Evolutionary conservation across 2,888 invertebrate genomes (phyloP), one percentile per base, ranked within the genome.

Genomic region (Tolmerus cingulatus): DNA sequence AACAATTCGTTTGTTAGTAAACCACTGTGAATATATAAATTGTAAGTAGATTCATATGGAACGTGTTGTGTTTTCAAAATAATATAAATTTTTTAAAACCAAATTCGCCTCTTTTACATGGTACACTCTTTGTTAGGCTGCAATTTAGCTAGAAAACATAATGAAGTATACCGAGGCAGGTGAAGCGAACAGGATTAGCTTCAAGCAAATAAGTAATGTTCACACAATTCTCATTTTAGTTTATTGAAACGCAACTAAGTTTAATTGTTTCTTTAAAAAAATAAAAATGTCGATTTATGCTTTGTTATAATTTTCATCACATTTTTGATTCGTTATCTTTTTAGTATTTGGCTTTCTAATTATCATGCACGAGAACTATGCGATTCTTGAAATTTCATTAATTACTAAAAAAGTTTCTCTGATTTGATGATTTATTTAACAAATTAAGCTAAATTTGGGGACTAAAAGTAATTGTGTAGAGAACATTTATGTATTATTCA

Each of bases 21-120:
- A 79, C 43, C 27, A 51, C 51, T 79, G 79, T 79, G 79, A 79
- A 51, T 79, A 79, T n/a, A 27, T 79, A 79, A 51, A 79, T 79
- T 79, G 66, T 79, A 79, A 79, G 79, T 79, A 79, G 30, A 66
- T 66, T 66, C 27, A 66, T 66, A 66, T 66, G 76, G 37, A n/a
- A 51, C 46, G 23, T 79, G 46, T 79, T 27, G 16, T 27, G 3
- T 66, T 66, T 27, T 27, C 27, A 66, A 23, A 66, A 23, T 27
- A 27, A 51, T 16, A 76, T 76, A 8, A 34, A 37, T 76, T 34
- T 66, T 66, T 66, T 27, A 66, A 66, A 66, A 27, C 27, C 8
- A 12, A 23, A 19, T 66, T 66, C 19, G 23, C 66, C 66, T 66
- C 66, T 66, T 23, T 66, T 66, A 66, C 16, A 19, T 57, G 16